These are phyloP conservation scores for Solea senegalensis DNA, from an alignment of 2,113 vertebrate genomes.

Conservation along the genomic window DNA sequence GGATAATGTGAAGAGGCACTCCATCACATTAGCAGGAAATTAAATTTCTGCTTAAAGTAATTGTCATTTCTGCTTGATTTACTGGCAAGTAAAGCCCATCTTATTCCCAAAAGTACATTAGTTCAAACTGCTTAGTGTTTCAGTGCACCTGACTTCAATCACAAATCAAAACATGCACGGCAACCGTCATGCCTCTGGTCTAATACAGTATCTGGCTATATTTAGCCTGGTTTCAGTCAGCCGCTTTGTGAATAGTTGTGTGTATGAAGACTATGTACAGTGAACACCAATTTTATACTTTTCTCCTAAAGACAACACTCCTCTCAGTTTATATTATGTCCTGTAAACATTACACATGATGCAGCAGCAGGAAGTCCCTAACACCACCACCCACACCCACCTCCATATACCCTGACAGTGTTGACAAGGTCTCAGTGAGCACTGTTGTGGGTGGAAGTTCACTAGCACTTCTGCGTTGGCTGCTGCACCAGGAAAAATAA, in stretches of 20 bases:
- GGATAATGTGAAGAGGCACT: background rate
- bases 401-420: background rate
- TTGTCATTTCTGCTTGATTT: constrained; percentile 2
- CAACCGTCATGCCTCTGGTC: constrained; percentile 28
- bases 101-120: constrained; percentile 11
- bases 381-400: background rate
- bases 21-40: constrained; percentile 21
- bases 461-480: constrained; percentile 47
- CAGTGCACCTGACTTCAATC: constrained; percentile 4
- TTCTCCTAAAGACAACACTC: background rate
- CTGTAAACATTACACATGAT: constrained; percentile 39
- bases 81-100: background rate
- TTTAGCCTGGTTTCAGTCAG: constrained; percentile 64
- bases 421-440: background rate
- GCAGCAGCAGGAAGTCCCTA: constrained; percentile 39
- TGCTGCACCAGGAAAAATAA: constrained; percentile 58
- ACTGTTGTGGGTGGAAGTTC: constrained; percentile 56
- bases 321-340: constrained; percentile 38
- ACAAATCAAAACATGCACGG: constrained; percentile 13
- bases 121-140: background rate
- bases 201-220: constrained; percentile 54
- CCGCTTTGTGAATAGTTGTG: constrained; percentile 46
- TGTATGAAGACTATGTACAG: constrained; percentile 44
- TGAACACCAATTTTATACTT: constrained; percentile 47
- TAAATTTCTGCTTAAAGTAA: constrained; percentile 14